Base-by-base conservation (phyloP, 2,113 vertebrate genomes). In the Corythornis madagascariensis region DNA sequence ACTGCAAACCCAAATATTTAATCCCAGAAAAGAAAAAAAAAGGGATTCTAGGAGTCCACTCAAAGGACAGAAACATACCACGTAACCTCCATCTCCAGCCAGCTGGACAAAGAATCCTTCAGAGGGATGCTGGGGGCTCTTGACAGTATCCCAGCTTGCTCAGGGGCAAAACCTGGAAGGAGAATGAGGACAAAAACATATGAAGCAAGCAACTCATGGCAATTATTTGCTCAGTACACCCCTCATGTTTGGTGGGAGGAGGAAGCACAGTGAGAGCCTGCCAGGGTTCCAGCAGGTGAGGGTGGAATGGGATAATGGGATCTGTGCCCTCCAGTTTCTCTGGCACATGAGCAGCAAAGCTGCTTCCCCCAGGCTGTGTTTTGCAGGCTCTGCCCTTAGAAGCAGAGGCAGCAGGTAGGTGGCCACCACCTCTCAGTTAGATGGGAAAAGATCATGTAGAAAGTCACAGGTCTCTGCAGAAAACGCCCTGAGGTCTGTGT, bases 1-100 rank as follows among this genome's bases (percentile, higher is more conserved):
- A 86, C 73, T 91, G 82, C 53, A 88, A 94, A 92, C 35, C 69
- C 85, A 96, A 96, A 94, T 95, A 94, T 94, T 96, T 94, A 81
- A 81, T 83, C 72, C 65, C 91, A 89, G 52, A 88, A 64, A 80
- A 95, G 64, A 20, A 13, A 89, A 47, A 47, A 88, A 64, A 80
- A 95, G 64, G 22, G 15, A 75, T 91, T 91, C 52, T 90, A 72
- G 33, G 85, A 88, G 60, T 83, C 91, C 65, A 57, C 42, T 83
- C 11, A 4, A 81, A 92, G 26, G 63, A 89, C 57, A 94, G 92
- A 93, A 91, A 78, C 89, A 64, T 65, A 81, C 64, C 85, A 65
- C 1, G 1, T 67, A 89, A 80, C 67, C 56, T 74, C 81, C 77
- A 84, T 33, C 60, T 87, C 87, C 64, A 88, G 52, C 45, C n/a